Evolutionary conservation across 1,140 invertebrate species (phyloP).

Genomic region (Bombus sylvicola): DNA sequence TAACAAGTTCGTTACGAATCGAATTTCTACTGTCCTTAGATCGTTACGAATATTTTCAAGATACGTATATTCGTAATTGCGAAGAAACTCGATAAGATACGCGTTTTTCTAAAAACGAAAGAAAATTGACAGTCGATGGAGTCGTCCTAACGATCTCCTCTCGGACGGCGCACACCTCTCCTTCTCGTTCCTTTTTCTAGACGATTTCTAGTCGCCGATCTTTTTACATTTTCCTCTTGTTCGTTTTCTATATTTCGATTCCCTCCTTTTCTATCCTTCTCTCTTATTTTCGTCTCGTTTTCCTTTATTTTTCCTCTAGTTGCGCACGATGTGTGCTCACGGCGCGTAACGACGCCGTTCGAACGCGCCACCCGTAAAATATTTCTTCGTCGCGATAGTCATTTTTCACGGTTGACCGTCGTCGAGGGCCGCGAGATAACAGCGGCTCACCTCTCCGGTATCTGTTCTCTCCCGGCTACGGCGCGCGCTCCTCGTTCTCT

Average conservation of each 20-base stretch:
- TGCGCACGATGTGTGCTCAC: background rate
- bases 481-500: conserved; percentile 57
- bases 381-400: conserved; percentile 76
- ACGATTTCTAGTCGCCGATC: background rate
- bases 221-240: background rate
- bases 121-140: background rate
- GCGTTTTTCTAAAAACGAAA: background rate
- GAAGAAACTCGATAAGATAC: no score
- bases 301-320: background rate
- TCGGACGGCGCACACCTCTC: background rate
- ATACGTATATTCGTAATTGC: no score
- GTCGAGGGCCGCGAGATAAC: conserved; percentile 85
- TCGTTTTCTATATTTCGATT: background rate
- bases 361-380: conserved; percentile 76
- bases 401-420: conserved; percentile 83
- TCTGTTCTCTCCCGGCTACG: conserved; percentile 42
- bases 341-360: conserved; percentile 37
- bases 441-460: conserved; percentile 73
- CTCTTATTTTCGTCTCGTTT: background rate
- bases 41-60: no score
- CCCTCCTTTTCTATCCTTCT: no score
- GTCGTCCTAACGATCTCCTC: background rate
- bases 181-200: background rate
- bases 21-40: no score
- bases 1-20: no score